Base-by-base conservation (phyloP, 2,888 invertebrate species). In the Drosophila fungiperda region DNA sequence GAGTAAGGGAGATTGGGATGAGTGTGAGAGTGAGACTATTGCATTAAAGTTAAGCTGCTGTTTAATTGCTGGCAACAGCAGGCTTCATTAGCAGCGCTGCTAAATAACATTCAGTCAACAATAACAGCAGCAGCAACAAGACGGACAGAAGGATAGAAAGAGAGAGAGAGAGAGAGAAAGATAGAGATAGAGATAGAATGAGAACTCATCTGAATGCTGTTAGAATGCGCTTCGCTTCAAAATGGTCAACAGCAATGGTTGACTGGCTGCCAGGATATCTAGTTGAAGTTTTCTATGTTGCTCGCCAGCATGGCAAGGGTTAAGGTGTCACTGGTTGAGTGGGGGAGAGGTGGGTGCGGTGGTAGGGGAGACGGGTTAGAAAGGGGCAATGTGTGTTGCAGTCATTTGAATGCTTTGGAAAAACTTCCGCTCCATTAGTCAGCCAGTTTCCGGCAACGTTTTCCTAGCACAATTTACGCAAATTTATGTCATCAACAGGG, bases 361-460 rank as follows among this genome's bases (percentile, higher is more conserved):
- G 29, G 29, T 29, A 6, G 3, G 1, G 7, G 26, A 26, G 26
- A 33, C 20, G 12, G 29, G 3, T 29, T 17, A 20, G 15, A 20
- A 3, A 11, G 38, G 45, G 49, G 20, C 20, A 48, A 64, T 57
- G 62, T 40, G 61, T 61, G 57, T 60, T 61, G 48, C 79, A 79
- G 88, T 76, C 83, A 80, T 83, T 89, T 81, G 87, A 87, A 88
- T 89, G 90, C 83, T 83, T 87, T 87, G 89, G 86, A 81, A 86
- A 89, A 90, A 89, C 90, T 90, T 90, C 91, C 89, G 90, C 90
- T 86, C 89, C 84, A 90, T 90, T 90, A 90, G 88, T 89, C 90
- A 83, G 89, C 76, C 89, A 82, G 87, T 88, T 91, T 90, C 90
- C 90, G 91, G 90, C 89, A 89, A 84, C 89, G 82, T 89, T 89